Conservation (phyloP, 2,888 invertebrate genomes). For the Chloroclysta siterata region DNA sequence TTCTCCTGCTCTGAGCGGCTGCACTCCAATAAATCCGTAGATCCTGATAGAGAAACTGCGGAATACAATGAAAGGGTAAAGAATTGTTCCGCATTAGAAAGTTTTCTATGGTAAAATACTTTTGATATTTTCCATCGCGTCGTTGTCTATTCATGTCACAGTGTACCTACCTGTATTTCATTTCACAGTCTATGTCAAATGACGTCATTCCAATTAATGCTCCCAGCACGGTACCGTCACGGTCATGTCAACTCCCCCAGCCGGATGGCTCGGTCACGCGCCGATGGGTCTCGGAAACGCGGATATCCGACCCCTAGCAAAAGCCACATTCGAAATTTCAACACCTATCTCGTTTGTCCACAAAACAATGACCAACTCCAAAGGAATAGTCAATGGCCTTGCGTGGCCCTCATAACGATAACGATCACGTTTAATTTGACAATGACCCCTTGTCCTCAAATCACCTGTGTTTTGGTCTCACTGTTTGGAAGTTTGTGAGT, state of each 20-base stretch:
- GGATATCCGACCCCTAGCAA: conserved; percentile 70
- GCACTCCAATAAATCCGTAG: too few species aligned
- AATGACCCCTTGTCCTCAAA: conserved; percentile 32
- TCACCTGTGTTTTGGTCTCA: conserved; percentile 9
- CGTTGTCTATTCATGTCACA: too few species aligned
- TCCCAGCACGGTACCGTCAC: conserved; percentile 54
- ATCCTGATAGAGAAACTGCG: neutral
- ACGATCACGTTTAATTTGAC: conserved; percentile 33
- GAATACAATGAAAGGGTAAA: too few species aligned
- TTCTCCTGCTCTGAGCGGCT: too few species aligned
- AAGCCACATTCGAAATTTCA: conserved; percentile 41
- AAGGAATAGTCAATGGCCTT: conserved; percentile 29
- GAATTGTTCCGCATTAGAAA: too few species aligned
- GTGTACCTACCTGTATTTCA: neutral
- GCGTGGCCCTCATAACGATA: conserved; percentile 25
- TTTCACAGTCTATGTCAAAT: conserved; percentile 30
- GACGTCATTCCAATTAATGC: conserved; percentile 58
- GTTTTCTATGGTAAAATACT: neutral
- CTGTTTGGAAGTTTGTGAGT: conserved; percentile 15
- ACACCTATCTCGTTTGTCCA: conserved; percentile 34
- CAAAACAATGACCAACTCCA: conserved; percentile 31
- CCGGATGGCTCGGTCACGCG: conserved; percentile 79
- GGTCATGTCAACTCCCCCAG: conserved; percentile 62
- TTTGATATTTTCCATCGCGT: neutral
- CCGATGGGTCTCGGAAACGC: conserved; percentile 69